Percentiles rank a stretch among this genome's conserved stretches.
Conservation (phyloP, 2,888 invertebrate genomes). For the Amphiduros pacificus region DNA sequence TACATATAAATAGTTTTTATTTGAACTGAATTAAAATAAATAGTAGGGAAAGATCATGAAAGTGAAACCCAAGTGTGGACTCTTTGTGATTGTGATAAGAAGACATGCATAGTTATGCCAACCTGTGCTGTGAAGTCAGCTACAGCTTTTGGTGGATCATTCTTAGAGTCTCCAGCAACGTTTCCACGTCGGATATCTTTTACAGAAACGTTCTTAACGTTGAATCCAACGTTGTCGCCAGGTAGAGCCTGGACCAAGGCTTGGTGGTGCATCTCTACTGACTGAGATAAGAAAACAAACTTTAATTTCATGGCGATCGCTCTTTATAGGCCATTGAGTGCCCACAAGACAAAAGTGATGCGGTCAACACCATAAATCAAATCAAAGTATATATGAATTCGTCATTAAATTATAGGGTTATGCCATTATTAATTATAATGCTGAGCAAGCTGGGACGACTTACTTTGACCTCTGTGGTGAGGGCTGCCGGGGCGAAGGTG, state of each 20-base stretch:
- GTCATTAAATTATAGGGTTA: no score
- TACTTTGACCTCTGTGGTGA: constrained; percentile 74
- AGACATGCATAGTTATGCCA: neutral
- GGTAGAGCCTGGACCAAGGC: constrained; percentile 92
- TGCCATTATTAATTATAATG: no score
- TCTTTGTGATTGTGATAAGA: neutral
- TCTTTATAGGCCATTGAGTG: no score
- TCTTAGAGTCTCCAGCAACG: constrained; percentile 97
- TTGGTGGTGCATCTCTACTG: constrained; percentile 99
- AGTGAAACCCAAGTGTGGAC: neutral
- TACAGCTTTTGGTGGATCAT: constrained; percentile 81
- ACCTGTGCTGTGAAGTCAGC: constrained; percentile 56
- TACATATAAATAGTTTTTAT: neutral
- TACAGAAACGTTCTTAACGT: constrained; percentile 99
- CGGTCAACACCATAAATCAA: no score
- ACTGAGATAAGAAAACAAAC: no score
- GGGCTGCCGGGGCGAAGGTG: constrained; percentile 93
- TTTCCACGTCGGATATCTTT: constrained; percentile 99
- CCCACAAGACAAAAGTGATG: no score
- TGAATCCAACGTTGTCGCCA: constrained; percentile 99
- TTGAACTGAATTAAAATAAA: neutral
- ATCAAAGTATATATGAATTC: no score
- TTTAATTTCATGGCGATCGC: no score
- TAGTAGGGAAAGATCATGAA: neutral
- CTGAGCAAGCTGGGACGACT: no score